Evolutionary conservation across 2,113 vertebrate genomes (phyloP).

Genomic region (Lepus europaeus): DNA sequence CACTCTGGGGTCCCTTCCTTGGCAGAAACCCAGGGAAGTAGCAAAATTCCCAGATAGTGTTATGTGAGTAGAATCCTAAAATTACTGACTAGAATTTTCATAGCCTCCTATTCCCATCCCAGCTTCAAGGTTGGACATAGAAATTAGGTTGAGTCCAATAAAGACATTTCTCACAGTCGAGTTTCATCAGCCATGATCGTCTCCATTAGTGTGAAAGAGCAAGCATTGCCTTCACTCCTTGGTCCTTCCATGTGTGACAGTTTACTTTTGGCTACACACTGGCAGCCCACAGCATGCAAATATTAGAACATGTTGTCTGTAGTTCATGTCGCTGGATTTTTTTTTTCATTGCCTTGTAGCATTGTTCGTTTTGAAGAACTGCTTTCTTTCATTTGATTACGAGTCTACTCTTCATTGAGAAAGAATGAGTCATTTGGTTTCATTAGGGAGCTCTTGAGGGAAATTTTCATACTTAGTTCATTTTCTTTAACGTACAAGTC

Average conservation of each 20-base stretch:
- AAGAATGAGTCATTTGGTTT: slow-evolving; percentile 54
- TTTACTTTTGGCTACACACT: slow-evolving; percentile 3
- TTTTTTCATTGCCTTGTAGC: not conserved
- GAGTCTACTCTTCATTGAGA: slow-evolving; percentile 51
- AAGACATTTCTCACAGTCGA: slow-evolving; percentile 36
- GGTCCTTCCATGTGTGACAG: slow-evolving; percentile 31
- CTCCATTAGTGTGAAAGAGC: slow-evolving; percentile 38
- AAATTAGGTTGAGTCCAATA: slow-evolving; percentile 51
- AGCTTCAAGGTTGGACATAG: not conserved
- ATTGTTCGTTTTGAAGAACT: slow-evolving; percentile 29
- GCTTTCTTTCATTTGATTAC: slow-evolving; percentile 49
- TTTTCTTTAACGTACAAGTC: slow-evolving; percentile 71
- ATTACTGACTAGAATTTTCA: slow-evolving; percentile 36
- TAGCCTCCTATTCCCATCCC: not conserved
- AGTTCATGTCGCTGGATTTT: not conserved
- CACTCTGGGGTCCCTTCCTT: not conserved
- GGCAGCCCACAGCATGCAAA: not conserved
- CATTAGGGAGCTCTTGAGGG: slow-evolving; percentile 56
- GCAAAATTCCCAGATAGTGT: not conserved
- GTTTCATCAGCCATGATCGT: slow-evolving; percentile 11
- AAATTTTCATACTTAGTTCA: slow-evolving; percentile 49
- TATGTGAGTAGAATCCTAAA: not conserved
- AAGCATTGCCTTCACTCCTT: slow-evolving; percentile 49
- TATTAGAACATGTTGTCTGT: not conserved
- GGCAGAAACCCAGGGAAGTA: slow-evolving; percentile 8